phyloP scores from a whole-genome alignment of 2,797 vertebrate species.

The Syngnathus acus region DNA sequence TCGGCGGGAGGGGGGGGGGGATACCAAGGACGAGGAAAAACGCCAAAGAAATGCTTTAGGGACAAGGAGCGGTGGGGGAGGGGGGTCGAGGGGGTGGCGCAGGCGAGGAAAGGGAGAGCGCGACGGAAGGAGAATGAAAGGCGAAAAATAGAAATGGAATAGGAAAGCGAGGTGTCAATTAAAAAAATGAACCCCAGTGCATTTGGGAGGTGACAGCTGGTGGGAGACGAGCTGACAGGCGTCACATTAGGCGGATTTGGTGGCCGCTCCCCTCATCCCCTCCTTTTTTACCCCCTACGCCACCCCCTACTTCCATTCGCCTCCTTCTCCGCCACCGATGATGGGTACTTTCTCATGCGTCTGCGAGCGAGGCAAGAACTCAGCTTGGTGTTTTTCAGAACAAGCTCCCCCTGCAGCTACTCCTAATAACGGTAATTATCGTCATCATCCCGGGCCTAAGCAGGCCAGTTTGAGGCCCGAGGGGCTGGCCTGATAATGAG shows the following conservation, averaged over 20 bases:
- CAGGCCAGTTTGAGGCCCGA: slow-evolving; percentile 73
- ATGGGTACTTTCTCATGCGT: slow-evolving; percentile 53
- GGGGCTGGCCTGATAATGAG: slow-evolving; percentile 71
- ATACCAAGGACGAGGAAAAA: slow-evolving; percentile 57
- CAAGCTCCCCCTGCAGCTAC: slow-evolving; percentile 76
- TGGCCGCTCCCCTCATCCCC: slow-evolving; percentile 64
- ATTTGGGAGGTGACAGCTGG: slow-evolving; percentile 82
- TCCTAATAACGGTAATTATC: slow-evolving; percentile 80
- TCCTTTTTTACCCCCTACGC: slow-evolving; percentile 32
- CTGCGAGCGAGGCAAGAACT: slow-evolving; percentile 50
- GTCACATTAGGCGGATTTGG: slow-evolving; percentile 74
- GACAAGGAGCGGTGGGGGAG: slow-evolving; percentile 45
- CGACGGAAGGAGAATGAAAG: slow-evolving; percentile 62
- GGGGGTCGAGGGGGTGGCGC: slow-evolving; percentile 44
- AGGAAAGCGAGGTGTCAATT: slow-evolving; percentile 91
- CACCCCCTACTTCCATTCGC: slow-evolving; percentile 24
- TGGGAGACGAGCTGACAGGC: slow-evolving; percentile 89
- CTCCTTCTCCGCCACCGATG: slow-evolving; percentile 47
- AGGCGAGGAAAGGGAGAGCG: slow-evolving; percentile 45
- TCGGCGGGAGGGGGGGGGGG: slow-evolving; percentile 23
- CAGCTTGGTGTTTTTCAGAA: slow-evolving; percentile 70
- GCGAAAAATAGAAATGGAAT: slow-evolving; percentile 72
- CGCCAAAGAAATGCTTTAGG: slow-evolving; percentile 58
- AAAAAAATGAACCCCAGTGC: slow-evolving; percentile 84
- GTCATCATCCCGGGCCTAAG: slow-evolving; percentile 72